A percentile compares a stretch with the other conserved stretches of the same genome.
These are phyloP conservation scores for Amazona finschi DNA, from an alignment of 2,797 vertebrate species.

Conservation along the genomic window DNA sequence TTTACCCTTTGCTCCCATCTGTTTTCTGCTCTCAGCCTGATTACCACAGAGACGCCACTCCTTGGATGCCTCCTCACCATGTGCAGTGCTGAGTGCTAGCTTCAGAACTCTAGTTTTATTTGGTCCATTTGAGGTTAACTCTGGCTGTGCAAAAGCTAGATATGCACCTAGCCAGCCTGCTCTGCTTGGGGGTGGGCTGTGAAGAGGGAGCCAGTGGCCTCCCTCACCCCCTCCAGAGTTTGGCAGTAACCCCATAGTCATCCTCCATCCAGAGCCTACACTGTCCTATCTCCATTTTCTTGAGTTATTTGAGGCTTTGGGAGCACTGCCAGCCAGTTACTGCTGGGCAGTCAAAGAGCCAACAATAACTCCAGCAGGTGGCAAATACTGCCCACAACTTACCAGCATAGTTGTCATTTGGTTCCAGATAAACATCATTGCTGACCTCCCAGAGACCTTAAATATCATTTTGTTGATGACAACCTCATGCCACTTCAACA, in stretches of 20 bases:
- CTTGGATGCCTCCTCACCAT: neutral
- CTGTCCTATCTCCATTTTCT: neutral
- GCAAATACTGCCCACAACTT: neutral
- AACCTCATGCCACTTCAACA: neutral
- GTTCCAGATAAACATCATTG: neutral
- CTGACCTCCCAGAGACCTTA: neutral
- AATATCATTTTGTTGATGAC: fast-evolving
- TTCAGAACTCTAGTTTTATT: neutral
- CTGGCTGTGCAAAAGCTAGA: neutral
- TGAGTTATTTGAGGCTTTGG: neutral
- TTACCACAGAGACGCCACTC: neutral
- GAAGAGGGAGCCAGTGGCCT: neutral
- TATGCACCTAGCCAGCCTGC: neutral
- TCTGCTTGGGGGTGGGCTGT: no score
- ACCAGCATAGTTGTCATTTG: neutral
- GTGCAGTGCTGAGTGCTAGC: neutral
- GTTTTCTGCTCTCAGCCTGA: neutral
- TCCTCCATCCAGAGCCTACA: neutral
- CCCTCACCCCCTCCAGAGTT: neutral
- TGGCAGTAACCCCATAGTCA: neutral
- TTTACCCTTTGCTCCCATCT: neutral
- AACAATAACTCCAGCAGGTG: neutral
- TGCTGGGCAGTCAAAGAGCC: neutral
- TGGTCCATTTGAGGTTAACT: neutral
- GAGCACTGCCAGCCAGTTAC: neutral